Percentiles rank a stretch among this genome's conserved stretches.
phyloP scores from a whole-genome alignment of 2,113 vertebrate species.

The Xiphophorus maculatus region DNA sequence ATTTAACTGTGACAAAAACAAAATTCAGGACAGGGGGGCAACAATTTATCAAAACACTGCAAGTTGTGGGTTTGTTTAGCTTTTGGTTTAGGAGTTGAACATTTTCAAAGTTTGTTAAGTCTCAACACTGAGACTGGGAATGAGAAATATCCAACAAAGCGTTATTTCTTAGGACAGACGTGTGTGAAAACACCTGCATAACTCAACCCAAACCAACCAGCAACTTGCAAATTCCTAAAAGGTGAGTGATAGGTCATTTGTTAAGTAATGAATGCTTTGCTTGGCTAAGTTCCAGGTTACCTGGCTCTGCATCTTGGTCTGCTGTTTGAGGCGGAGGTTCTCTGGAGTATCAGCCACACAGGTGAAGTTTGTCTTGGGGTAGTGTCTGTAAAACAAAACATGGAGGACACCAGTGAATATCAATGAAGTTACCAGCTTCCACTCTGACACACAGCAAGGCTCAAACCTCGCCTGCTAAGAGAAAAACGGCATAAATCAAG shows the following conservation, averaged over 20 bases:
- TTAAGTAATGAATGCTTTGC: not conserved
- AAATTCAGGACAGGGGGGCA: not conserved
- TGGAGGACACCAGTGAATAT: slow-evolving; percentile 33
- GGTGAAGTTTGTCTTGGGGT: slow-evolving; percentile 96
- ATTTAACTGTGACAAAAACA: not conserved
- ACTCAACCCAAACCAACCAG: too few species aligned
- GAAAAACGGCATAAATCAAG: slow-evolving; percentile 48
- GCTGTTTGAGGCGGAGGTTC: slow-evolving; percentile 96
- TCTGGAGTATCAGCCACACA: slow-evolving; percentile 95
- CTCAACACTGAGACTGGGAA: too few species aligned
- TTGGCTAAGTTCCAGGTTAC: slow-evolving; percentile 72
- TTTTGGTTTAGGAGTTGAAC: too few species aligned
- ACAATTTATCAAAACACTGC: not conserved
- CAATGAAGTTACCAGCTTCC: slow-evolving; percentile 36
- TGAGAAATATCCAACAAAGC: not conserved
- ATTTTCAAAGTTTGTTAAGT: too few species aligned
- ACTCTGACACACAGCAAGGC: slow-evolving; percentile 29
- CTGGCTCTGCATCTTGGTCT: slow-evolving; percentile 96
- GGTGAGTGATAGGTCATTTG: not conserved
- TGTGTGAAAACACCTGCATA: too few species aligned
- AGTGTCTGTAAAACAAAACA: slow-evolving; percentile 87
- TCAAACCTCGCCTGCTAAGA: slow-evolving; percentile 20
- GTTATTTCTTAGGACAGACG: not conserved
- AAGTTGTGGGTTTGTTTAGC: not conserved
- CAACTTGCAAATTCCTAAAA: too few species aligned